Conservation (phyloP, 53 echinoderm and acorn worm species). For the Temnopleurus reevesii region DNA sequence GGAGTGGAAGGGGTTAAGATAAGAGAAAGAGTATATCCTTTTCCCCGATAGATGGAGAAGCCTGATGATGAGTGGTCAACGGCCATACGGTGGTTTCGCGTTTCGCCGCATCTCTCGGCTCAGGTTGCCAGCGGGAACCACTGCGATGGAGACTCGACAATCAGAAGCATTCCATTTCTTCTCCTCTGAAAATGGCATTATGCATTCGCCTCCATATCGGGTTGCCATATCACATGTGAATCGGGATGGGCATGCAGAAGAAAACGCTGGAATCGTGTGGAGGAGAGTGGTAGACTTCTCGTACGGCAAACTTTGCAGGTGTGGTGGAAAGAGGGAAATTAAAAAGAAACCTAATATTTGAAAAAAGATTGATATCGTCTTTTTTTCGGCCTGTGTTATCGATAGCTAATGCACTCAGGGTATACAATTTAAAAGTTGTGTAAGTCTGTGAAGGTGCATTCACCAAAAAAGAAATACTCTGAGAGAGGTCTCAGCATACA, state of each 20-base stretch:
- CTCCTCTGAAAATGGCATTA: background rate
- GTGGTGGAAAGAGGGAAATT: background rate
- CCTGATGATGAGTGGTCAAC: conserved; percentile 4
- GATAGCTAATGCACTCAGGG: background rate
- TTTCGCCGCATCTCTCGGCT: conserved; percentile 6
- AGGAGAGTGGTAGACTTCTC: background rate
- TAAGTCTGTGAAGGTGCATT: too few species aligned
- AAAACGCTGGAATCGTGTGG: background rate
- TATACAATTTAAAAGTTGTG: too few species aligned
- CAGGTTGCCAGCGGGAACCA: background rate
- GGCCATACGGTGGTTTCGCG: conserved; percentile 25
- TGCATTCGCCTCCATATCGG: background rate
- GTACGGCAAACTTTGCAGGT: background rate
- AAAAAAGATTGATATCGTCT: background rate
- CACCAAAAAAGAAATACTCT: too few species aligned
- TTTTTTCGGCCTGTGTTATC: background rate
- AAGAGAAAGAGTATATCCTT: background rate
- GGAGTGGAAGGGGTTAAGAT: background rate
- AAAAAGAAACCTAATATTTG: background rate
- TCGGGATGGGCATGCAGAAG: background rate
- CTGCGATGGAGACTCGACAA: background rate
- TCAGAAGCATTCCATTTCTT: background rate
- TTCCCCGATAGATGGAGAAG: conserved; percentile 1
- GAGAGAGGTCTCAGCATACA: too few species aligned
- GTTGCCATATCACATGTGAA: conserved; percentile 6